phyloP scores from a whole-genome alignment of 2,113 vertebrate genomes.

The Arenaria interpres region DNA sequence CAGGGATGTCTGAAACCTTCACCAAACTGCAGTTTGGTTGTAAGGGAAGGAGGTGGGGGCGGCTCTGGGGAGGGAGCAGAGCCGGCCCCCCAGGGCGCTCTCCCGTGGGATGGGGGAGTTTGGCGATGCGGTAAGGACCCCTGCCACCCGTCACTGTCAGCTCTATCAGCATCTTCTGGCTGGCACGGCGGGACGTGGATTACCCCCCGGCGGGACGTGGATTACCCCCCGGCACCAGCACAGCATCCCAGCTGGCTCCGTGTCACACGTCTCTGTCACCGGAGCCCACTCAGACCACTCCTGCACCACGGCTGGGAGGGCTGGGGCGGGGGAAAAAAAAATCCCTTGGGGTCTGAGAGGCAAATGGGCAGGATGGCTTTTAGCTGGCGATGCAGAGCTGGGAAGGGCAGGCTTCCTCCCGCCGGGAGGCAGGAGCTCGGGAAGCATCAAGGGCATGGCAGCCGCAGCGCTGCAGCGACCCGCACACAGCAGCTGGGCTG shows the following conservation, averaged over 20 bases:
- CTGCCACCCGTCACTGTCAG: rapidly evolving
- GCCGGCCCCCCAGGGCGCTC: rapidly evolving
- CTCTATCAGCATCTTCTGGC: background rate
- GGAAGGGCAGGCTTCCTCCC: background rate
- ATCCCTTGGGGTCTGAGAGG: background rate
- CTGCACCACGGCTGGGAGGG: background rate
- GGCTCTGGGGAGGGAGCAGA: background rate
- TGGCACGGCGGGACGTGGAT: rapidly evolving
- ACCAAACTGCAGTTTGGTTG: rapidly evolving
- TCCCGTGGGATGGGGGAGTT: rapidly evolving
- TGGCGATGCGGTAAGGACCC: background rate
- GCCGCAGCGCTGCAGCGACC: background rate
- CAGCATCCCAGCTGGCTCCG: background rate
- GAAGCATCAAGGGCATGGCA: background rate
- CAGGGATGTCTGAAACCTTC: background rate
- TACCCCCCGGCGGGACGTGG: rapidly evolving
- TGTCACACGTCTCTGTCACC: background rate
- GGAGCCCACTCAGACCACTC: background rate
- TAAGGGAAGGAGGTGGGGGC: background rate
- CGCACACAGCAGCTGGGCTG: background rate
- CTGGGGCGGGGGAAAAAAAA: rapidly evolving
- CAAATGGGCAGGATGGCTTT: background rate
- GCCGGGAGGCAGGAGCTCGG: background rate
- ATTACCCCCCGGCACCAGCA: background rate
- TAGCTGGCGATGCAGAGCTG: rapidly evolving